Evolutionary conservation across 2,888 invertebrate genomes (phyloP).

Genomic region (Thyatira batis): DNA sequence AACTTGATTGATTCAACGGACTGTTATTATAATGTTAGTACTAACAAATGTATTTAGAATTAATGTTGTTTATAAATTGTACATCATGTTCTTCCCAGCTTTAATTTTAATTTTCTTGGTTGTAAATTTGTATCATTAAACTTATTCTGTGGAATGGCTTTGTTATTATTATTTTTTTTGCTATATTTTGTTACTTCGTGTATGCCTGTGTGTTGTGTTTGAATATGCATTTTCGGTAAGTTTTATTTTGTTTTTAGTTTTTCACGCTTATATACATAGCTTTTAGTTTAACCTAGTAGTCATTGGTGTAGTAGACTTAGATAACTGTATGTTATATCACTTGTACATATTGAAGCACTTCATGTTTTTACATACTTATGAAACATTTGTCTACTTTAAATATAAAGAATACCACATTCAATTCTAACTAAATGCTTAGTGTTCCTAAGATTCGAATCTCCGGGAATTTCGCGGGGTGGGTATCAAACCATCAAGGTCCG

Average conservation of each 20-base stretch:
- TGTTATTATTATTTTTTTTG: slow-evolving; percentile 67
- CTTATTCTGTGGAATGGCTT: slow-evolving; percentile 77
- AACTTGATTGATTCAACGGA: slow-evolving; percentile 39
- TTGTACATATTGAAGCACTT: too few relatives aligned
- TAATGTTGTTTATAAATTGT: slow-evolving; percentile 51
- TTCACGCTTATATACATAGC: slow-evolving; percentile 32
- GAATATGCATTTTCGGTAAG: slow-evolving; percentile 58
- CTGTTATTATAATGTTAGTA: slow-evolving; percentile 48
- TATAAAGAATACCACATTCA: too few relatives aligned
- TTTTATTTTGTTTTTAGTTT: slow-evolving; percentile 42
- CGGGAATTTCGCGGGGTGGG: too few relatives aligned
- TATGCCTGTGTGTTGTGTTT: slow-evolving; percentile 62
- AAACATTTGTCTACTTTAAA: too few relatives aligned
- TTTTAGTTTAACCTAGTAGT: slow-evolving; percentile 20
- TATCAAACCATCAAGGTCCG: too few relatives aligned
- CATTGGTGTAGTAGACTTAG: slow-evolving; percentile 13
- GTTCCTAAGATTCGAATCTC: too few relatives aligned
- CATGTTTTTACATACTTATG: too few relatives aligned
- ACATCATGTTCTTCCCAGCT: slow-evolving; percentile 80
- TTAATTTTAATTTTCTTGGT: slow-evolving; percentile 77
- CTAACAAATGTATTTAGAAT: slow-evolving; percentile 27
- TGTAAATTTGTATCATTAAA: slow-evolving; percentile 80
- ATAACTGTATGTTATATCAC: slow-evolving; percentile 4
- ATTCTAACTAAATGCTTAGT: too few relatives aligned
- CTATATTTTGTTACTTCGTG: slow-evolving; percentile 52